Conservation (phyloP, 1,140 invertebrate species). For the Drosophila albomicans region DNA sequence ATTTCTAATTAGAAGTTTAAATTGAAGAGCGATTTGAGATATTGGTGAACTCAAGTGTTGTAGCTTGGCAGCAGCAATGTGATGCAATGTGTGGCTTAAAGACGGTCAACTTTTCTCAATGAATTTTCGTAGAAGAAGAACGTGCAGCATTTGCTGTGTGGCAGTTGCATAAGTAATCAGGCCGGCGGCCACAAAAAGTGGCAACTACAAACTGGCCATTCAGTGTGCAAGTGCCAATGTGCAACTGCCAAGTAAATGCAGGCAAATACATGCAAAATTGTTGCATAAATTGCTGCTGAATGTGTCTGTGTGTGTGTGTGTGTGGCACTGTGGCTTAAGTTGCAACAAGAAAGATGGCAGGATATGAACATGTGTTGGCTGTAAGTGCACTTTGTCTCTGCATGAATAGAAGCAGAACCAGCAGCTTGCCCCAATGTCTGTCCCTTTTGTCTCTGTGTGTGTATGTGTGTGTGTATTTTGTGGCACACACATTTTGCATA, state of each 20-base stretch:
- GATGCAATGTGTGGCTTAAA: neutral
- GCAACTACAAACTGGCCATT: slow-evolving; percentile 36
- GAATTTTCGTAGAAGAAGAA: neutral
- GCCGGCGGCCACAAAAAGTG: slow-evolving; percentile 26
- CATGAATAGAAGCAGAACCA: neutral
- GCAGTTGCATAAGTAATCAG: slow-evolving; percentile 73
- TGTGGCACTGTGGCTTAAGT: slow-evolving; percentile 31
- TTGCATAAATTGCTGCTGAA: slow-evolving; percentile 18
- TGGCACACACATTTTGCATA: slow-evolving; percentile 51
- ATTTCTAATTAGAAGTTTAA: too few species aligned
- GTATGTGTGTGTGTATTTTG: slow-evolving; percentile 12
- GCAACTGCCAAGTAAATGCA: slow-evolving; percentile 63
- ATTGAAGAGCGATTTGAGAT: neutral
- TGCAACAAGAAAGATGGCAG: slow-evolving; percentile 21
- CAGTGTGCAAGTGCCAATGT: slow-evolving; percentile 45
- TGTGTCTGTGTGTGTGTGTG: slow-evolving; percentile 34
- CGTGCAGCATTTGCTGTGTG: slow-evolving; percentile 11
- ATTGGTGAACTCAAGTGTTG: neutral
- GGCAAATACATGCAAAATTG: slow-evolving; percentile 31
- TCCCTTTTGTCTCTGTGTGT: slow-evolving; percentile 2
- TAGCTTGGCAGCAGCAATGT: too few species aligned
- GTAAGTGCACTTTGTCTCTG: slow-evolving; percentile 20
- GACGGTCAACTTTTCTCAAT: neutral
- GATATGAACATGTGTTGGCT: slow-evolving; percentile 25
- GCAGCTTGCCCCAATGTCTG: neutral